These are phyloP conservation scores for Forbesichthys agassizii DNA, from an alignment of 2,113 vertebrate species.

Conservation along the genomic window DNA sequence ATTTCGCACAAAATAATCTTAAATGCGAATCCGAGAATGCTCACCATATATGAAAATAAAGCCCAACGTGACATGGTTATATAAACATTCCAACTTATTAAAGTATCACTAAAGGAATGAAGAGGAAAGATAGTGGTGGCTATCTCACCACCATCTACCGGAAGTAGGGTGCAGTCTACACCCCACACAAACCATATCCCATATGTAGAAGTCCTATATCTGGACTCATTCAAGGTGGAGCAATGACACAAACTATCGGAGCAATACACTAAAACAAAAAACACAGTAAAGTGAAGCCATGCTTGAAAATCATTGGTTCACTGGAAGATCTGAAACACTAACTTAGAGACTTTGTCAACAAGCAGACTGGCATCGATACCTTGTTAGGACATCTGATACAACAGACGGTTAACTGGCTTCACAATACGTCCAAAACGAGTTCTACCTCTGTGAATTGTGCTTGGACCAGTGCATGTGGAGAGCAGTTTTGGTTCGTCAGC, in stretches of 20 bases:
- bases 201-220: background rate
- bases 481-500: background rate
- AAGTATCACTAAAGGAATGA: too few relatives aligned
- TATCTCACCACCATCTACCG: background rate
- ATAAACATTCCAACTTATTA: too few relatives aligned
- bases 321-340: slow-evolving; percentile 6
- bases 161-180: background rate
- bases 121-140: too few relatives aligned
- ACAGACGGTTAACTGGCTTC: slow-evolving; percentile 16
- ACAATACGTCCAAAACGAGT: slow-evolving; percentile 9
- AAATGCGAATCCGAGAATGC: too few relatives aligned
- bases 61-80: too few relatives aligned
- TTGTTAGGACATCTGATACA: slow-evolving; percentile 2
- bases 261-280: background rate
- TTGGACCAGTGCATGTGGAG: background rate
- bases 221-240: background rate
- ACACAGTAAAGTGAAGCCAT: background rate
- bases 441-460: background rate
- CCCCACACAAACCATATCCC: background rate
- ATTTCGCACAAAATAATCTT: too few relatives aligned
- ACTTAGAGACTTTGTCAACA: slow-evolving; percentile 6
- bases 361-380: background rate
- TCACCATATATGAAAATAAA: too few relatives aligned
- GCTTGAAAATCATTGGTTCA: background rate
- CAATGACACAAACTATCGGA: background rate